These are phyloP conservation scores for Lycodopsis pacificus DNA, from an alignment of 2,797 vertebrate species.

Conservation along the genomic window DNA sequence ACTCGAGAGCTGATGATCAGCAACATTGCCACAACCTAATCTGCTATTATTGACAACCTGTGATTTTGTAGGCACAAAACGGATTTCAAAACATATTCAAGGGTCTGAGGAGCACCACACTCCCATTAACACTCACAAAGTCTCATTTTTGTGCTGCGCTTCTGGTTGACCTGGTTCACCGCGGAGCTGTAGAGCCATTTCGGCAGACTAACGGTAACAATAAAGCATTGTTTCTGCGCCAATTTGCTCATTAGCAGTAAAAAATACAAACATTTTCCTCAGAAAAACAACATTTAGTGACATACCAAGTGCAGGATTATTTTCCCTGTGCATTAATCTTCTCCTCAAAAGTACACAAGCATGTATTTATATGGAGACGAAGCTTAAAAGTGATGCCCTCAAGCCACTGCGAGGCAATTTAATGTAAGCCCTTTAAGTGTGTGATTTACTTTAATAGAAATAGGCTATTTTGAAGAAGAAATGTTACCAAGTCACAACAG, in stretches of 20 bases:
- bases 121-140: slow-evolving; percentile 46
- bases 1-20: slow-evolving; percentile 39
- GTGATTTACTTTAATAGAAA: slow-evolving; percentile 47
- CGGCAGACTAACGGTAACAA: slow-evolving; percentile 53
- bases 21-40: slow-evolving; percentile 13
- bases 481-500: slow-evolving; percentile 48
- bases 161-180: slow-evolving; percentile 52
- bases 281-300: slow-evolving; percentile 22
- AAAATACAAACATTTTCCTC: slow-evolving; percentile 32
- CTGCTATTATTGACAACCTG: slow-evolving; percentile 6
- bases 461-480: slow-evolving; percentile 48
- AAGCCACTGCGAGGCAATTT: slow-evolving; percentile 33
- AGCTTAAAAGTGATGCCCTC: slow-evolving; percentile 44
- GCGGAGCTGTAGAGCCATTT: slow-evolving; percentile 24
- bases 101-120: neutral
- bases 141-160: slow-evolving; percentile 31
- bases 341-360: slow-evolving; percentile 24
- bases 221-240: slow-evolving; percentile 46
- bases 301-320: slow-evolving; percentile 36
- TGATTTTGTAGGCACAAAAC: slow-evolving; percentile 8
- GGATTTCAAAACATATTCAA: neutral
- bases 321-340: slow-evolving; percentile 27
- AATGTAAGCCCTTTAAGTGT: slow-evolving; percentile 36
- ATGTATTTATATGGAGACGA: slow-evolving; percentile 39
- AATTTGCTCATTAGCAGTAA: slow-evolving; percentile 65